Evolutionary conservation across 2,888 invertebrate species (phyloP).

Genomic region (Drosophila mulleri): DNA sequence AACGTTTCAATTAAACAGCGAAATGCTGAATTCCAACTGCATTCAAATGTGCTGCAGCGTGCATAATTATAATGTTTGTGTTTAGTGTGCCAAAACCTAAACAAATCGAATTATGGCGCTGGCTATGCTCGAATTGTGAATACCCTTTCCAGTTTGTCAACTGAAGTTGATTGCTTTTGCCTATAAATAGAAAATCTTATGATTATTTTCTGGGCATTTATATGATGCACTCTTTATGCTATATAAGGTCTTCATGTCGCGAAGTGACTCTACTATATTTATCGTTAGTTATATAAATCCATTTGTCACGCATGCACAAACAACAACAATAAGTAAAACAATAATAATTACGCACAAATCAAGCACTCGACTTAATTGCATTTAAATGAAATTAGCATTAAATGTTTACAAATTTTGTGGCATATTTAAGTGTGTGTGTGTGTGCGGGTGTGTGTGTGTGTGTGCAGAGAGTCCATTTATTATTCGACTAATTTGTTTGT

Average conservation of each 20-base stretch:
- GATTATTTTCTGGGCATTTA: background rate
- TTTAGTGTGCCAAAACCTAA: conserved; percentile 11
- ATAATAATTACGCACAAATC: conserved; percentile 56
- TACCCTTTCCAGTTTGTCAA: background rate
- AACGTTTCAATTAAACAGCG: conserved; percentile 31
- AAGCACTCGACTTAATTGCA: conserved; percentile 77
- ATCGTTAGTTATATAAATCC: background rate
- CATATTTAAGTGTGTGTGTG: conserved; percentile 27
- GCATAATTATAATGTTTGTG: conserved; percentile 31
- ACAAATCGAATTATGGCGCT: background rate
- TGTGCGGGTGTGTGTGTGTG: background rate
- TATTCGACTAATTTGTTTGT: conserved; percentile 62
- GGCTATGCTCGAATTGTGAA: background rate
- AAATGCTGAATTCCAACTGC: conserved; percentile 10
- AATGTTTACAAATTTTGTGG: conserved; percentile 70
- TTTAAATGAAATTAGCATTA: conserved; percentile 79
- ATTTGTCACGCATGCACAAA: conserved; percentile 12
- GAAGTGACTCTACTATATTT: background rate
- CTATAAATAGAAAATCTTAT: background rate
- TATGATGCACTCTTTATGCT: background rate
- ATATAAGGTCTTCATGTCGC: background rate
- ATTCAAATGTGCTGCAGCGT: conserved; percentile 25
- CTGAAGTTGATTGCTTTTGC: no score
- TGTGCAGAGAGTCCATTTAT: conserved; percentile 46
- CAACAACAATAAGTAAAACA: conserved; percentile 5